Conservation (phyloP, 2,113 vertebrate genomes). For the Microtus pennsylvanicus region DNA sequence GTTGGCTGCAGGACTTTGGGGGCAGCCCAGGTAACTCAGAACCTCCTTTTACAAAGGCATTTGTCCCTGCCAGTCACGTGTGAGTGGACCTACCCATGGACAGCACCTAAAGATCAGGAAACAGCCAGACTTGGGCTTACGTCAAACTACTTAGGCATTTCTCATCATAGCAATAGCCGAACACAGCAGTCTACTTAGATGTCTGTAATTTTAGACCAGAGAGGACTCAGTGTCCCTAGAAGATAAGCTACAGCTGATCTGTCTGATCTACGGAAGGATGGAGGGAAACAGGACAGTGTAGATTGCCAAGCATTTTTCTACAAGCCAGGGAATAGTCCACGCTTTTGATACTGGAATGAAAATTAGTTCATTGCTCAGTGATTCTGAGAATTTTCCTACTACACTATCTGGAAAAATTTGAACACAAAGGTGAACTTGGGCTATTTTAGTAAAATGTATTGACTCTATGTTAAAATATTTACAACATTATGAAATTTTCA, state of each 20-base stretch:
- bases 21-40: neutral
- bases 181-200: conserved; percentile 18
- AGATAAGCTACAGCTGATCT: neutral
- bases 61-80: neutral
- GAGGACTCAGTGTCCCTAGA: neutral
- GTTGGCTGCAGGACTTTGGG: neutral
- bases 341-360: conserved; percentile 10
- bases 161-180: neutral
- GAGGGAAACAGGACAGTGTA: neutral
- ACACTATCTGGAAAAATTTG: neutral
- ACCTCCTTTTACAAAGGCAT: neutral
- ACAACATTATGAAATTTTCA: neutral
- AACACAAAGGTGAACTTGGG: neutral
- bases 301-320: neutral
- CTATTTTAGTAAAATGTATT: neutral
- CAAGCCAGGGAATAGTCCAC: neutral
- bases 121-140: neutral
- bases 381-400: neutral
- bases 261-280: neutral
- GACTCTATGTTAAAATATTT: conserved; percentile 35
- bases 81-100: neutral
- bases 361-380: neutral
- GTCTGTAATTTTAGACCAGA: neutral
- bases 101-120: neutral
- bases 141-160: conserved; percentile 36